A percentile compares a stretch with the other conserved stretches of the same genome.
Evolutionary conservation across 2,113 vertebrate genomes (phyloP).

Genomic region (Tragelaphus imberbis): DNA sequence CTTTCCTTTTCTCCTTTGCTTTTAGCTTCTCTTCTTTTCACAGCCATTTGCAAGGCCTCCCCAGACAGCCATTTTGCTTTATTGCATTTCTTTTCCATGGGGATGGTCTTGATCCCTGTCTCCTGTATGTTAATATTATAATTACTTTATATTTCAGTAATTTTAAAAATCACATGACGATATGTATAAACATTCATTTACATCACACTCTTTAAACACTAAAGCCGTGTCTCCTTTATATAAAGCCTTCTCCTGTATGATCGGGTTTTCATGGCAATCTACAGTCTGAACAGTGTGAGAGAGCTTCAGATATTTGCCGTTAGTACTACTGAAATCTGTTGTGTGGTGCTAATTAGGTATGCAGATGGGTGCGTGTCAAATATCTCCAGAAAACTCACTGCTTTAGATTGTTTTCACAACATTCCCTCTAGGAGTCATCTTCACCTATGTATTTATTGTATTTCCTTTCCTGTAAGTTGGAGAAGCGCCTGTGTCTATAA

Average conservation of each 20-base stretch:
- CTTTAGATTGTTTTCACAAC: neutral
- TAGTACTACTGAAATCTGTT: neutral
- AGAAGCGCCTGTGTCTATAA: constrained; percentile 30
- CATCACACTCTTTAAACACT: neutral
- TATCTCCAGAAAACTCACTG: neutral
- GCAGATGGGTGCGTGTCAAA: neutral
- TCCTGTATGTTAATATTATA: neutral
- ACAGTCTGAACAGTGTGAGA: neutral
- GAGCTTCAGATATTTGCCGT: neutral
- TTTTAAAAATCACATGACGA: neutral
- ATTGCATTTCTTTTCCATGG: too few species aligned
- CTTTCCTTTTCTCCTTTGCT: too few species aligned
- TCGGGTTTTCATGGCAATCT: neutral
- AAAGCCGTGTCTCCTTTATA: neutral
- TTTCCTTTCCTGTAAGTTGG: constrained; percentile 14
- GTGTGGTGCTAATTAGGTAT: neutral
- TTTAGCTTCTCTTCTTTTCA: too few species aligned
- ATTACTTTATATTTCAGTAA: neutral
- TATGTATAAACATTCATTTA: neutral
- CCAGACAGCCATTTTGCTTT: too few species aligned
- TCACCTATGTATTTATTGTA: neutral
- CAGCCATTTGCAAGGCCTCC: too few species aligned
- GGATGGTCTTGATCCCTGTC: too few species aligned
- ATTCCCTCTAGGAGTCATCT: neutral
- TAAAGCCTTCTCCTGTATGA: neutral